Percentiles rank a stretch among this genome's conserved stretches.
These are phyloP conservation scores for Rambutsinella grinnellia DNA, from an alignment of 2,888 invertebrate genomes.

Conservation along the genomic window DNA sequence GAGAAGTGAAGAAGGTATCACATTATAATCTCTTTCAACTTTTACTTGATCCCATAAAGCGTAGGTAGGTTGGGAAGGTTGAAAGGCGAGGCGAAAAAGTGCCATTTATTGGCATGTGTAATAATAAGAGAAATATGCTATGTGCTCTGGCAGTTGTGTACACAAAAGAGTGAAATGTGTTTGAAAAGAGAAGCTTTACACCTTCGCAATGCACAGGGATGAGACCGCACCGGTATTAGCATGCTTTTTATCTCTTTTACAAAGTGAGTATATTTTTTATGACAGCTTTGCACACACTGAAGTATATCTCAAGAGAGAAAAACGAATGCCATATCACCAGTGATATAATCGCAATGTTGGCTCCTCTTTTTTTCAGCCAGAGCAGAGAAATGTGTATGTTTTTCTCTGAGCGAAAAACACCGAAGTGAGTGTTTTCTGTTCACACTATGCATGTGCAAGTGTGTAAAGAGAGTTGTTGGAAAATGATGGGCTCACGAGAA, in stretches of 20 bases:
- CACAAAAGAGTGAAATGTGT: not conserved
- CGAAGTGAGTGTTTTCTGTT: not conserved
- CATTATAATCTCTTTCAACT: conserved; percentile 16
- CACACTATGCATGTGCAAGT: not conserved
- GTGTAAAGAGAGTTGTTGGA: not conserved
- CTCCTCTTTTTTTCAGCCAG: not conserved
- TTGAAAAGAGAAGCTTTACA: not conserved
- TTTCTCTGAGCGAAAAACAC: conserved; percentile 6
- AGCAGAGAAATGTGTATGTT: not conserved
- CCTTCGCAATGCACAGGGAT: not conserved
- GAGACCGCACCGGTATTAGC: not conserved
- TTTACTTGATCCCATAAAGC: not conserved
- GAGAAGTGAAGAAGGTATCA: conserved; percentile 20
- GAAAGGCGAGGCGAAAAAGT: not conserved
- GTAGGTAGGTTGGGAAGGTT: not conserved
- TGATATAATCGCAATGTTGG: not conserved
- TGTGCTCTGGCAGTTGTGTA: not conserved
- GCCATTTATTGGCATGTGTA: not conserved
- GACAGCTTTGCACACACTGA: conserved; percentile 17
- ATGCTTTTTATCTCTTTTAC: not conserved
- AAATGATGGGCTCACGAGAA: not conserved
- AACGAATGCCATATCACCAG: not conserved
- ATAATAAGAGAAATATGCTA: not conserved
- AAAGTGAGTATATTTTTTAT: conserved; percentile 15
- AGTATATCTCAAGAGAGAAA: too few species aligned